Base-by-base conservation (phyloP, 2,113 vertebrate genomes). In the Anseranas semipalmata region DNA sequence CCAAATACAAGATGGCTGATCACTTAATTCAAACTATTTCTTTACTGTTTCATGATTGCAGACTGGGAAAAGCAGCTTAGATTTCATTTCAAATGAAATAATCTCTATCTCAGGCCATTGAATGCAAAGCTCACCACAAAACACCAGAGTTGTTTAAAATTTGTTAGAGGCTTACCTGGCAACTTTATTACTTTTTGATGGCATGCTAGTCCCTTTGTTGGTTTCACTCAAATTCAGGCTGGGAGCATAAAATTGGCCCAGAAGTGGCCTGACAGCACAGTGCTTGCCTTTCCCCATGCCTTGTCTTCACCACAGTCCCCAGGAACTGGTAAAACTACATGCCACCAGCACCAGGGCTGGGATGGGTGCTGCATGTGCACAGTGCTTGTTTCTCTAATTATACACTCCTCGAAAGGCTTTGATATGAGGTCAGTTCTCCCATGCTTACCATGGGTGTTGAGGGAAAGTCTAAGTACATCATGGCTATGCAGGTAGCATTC, bases 331-430 rank as follows among this genome's bases (percentile, higher is more conserved):
- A 48, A 68, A 80, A 76, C 4, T 73, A 6, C 0, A 0, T n/a
- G 12, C 2, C 66, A 63, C 7, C 10, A 24, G 10, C 28, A 56
- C 3, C 0, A 0, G 10, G 15, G 11, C 11, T 27, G 48, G 32
- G 8, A 5, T 28, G 35, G 13, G 6, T 1, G 4, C 4, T 20
- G 9, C 13, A 24, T 3, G 6, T 35, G 27, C 27, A 14, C 6
- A 27, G 15, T 30, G 6, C 3, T 87, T 2, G 5, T 56, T 77
- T 67, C 46, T 75, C 18, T 12, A n/a, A 1, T 39, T 71, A 45
- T 0, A 1, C 5, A 41, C 16, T 2, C 9, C 20, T 59, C 2
- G 0, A 60, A 80, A 55, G 22, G 22, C 12, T 75, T 53, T 56
- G 53, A 10, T 7, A 86, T 20, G 28, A 63, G 8, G 8, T 16